Conservation (phyloP, 1,140 invertebrate species). For the Pseudomyrmex gracilis region DNA sequence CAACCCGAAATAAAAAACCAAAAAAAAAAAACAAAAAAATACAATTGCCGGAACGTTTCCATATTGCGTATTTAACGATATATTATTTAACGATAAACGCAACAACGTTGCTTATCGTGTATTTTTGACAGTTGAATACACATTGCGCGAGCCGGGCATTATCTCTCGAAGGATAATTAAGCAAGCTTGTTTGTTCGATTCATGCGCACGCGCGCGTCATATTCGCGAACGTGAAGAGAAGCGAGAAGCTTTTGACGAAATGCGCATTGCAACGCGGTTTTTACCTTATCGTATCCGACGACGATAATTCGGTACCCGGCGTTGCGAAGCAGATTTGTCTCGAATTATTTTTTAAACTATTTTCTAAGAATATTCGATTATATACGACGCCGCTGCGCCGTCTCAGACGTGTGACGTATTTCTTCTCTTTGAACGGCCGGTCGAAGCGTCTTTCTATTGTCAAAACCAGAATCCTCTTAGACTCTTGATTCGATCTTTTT, state of each 20-base stretch:
- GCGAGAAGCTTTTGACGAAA: background rate
- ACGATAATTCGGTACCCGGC: background rate
- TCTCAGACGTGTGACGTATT: too few relatives aligned
- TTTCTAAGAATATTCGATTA: background rate
- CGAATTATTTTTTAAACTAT: slow-evolving; percentile 7
- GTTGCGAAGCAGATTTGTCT: slow-evolving; percentile 28
- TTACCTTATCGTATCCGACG: slow-evolving; percentile 9
- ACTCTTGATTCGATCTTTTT: too few relatives aligned
- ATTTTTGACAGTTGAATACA: slow-evolving; percentile 43
- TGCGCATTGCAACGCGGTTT: slow-evolving; percentile 10
- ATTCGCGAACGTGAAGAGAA: background rate
- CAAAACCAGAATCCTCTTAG: too few relatives aligned
- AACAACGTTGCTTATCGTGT: slow-evolving; percentile 10
- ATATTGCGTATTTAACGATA: background rate
- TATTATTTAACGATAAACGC: too few relatives aligned
- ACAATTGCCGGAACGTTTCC: background rate
- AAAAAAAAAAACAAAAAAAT: too few relatives aligned
- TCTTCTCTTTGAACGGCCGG: background rate
- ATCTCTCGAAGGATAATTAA: slow-evolving; percentile 37
- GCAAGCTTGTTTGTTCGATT: slow-evolving; percentile 33
- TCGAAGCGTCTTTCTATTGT: too few relatives aligned
- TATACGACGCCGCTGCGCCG: too few relatives aligned
- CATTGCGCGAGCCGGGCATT: background rate
- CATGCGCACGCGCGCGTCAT: background rate
- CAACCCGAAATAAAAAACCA: too few relatives aligned